Evolutionary conservation across 2,113 vertebrate species (phyloP).

Genomic region (Egretta garzetta): DNA sequence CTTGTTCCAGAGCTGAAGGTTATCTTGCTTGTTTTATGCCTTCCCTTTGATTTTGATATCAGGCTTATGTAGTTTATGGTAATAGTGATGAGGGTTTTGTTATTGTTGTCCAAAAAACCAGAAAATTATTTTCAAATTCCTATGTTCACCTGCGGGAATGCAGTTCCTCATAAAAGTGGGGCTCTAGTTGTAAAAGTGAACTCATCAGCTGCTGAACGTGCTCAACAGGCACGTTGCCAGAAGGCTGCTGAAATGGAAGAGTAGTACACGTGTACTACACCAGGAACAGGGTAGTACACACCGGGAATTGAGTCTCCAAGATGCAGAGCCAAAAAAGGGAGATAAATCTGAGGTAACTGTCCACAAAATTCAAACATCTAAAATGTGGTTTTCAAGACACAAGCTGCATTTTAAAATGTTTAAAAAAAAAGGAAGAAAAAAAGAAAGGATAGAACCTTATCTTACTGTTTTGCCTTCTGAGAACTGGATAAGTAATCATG

Average conservation of each 20-base stretch:
- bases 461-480: neutral
- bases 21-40: neutral
- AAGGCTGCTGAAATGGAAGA: neutral
- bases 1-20: neutral
- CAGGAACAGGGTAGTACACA: neutral
- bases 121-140: neutral
- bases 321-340: neutral
- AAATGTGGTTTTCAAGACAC: neutral
- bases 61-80: neutral
- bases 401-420: neutral
- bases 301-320: neutral
- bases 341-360: neutral
- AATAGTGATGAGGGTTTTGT: neutral
- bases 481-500: neutral
- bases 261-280: rapidly evolving
- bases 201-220: neutral
- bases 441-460: neutral
- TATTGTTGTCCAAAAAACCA: neutral
- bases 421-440: neutral
- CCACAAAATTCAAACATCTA: neutral
- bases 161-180: neutral
- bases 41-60: neutral
- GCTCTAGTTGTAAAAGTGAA: neutral
- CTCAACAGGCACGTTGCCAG: neutral
- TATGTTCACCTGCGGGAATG: neutral